Conservation (phyloP, 2,113 vertebrate genomes). For the Epinephelus lanceolatus region DNA sequence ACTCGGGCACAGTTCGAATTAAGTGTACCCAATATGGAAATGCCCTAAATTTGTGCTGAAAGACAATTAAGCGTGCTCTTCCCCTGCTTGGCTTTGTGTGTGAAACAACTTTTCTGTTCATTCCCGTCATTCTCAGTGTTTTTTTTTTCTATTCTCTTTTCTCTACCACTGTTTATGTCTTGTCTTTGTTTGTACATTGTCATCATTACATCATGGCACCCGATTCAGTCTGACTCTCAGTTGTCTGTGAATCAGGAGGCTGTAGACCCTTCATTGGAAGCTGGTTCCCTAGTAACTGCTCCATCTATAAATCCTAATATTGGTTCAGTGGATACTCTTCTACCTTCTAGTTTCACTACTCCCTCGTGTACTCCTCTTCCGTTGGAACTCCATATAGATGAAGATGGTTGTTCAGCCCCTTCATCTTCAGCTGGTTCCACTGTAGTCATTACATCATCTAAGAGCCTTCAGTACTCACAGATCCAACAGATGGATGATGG, state of each 20-base stretch:
- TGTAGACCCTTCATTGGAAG: slow-evolving; percentile 39
- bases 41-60: neutral
- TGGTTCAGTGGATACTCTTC: slow-evolving; percentile 34
- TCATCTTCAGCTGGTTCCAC: slow-evolving; percentile 34
- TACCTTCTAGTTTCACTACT: slow-evolving; percentile 48
- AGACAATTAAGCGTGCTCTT: neutral
- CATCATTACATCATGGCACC: slow-evolving; percentile 22
- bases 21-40: too few species aligned
- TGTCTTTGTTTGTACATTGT: slow-evolving; percentile 48
- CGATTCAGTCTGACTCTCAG: slow-evolving; percentile 88
- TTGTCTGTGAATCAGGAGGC: slow-evolving; percentile 84
- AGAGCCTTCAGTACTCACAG: slow-evolving; percentile 50
- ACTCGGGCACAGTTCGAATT: too few species aligned
- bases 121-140: slow-evolving; percentile 46
- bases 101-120: slow-evolving; percentile 12
- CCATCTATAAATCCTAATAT: slow-evolving; percentile 29
- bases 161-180: slow-evolving; percentile 67
- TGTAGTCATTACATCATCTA: slow-evolving; percentile 35
- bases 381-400: slow-evolving; percentile 77
- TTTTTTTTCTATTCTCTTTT: slow-evolving; percentile 68
- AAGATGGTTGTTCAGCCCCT: slow-evolving; percentile 63
- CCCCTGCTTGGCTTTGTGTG: neutral
- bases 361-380: slow-evolving; percentile 45
- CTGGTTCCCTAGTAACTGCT: slow-evolving; percentile 10
- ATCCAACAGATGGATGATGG: slow-evolving; percentile 48